Base-by-base conservation (phyloP, 2,113 vertebrate species). In the Rhizomys pruinosus region DNA sequence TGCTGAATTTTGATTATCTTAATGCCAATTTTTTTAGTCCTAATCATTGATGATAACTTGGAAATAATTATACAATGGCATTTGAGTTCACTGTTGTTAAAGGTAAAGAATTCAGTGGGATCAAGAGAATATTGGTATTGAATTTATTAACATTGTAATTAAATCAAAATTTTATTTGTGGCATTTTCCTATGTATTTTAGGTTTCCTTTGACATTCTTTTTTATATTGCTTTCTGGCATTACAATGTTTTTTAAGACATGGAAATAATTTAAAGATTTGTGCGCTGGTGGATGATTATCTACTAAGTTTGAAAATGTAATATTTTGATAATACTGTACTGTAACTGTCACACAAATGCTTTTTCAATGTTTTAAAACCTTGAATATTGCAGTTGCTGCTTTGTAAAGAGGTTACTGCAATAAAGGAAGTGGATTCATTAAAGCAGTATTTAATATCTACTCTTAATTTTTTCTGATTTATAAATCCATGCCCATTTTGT, bases 281-380 rank as follows among this genome's bases (percentile, higher is more conserved):
- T 97, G 94, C 68, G 47, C 95, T 96, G 93, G 95, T 98, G 97
- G 94, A 96, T 98, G 90, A 90, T 93, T 96, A 97, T 97, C 98
- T 97, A 97, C 97, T 97, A 97, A 96, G 97, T 98, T 98, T 98
- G 97, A 98, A 98, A 98, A 98, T 98, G 98, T 98, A 98, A 98
- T 98, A 98, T 99, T 99, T 99, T 99, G 98, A 99, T 99, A 99
- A 97, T 97, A 98, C 98, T 99, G 98, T 98, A 98, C 98, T 98
- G 98, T 99, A 99, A 98, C 98, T 98, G n/a, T 99, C 98, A 99
- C 98, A 99, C 97, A 98, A 98, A 98, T 98, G 98, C 98, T 99
- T 99, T 99, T 99, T 99, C 99, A 99, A 99, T 99, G 99, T 99
- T 99, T 99, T 99, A 99, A n/a, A n/a, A 99, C 96, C 92, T 98